A percentile compares a stretch with the other conserved stretches of the same genome.
Evolutionary conservation across 2,113 vertebrate species (phyloP).

Genomic region (Gambusia holbrooki): DNA sequence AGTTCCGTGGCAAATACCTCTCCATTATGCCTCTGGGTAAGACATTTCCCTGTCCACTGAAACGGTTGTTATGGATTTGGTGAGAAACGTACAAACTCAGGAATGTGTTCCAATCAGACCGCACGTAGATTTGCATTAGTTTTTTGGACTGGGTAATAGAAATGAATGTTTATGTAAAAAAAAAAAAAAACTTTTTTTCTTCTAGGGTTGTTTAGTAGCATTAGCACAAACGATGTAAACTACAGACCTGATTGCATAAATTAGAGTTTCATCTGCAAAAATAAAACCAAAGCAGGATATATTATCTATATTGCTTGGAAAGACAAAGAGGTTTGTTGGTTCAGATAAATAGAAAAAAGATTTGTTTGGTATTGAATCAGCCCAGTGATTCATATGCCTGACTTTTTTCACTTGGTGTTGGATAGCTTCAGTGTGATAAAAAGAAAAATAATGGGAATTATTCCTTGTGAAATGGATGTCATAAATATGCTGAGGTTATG

Average conservation of each 20-base stretch:
- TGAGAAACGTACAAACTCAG: not conserved
- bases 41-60: constrained; percentile 35
- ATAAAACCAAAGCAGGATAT: constrained; percentile 39
- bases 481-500: constrained; percentile 14
- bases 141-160: not conserved
- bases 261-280: constrained; percentile 27
- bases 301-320: constrained; percentile 25
- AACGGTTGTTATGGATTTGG: constrained; percentile 2
- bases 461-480: constrained; percentile 22
- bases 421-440: constrained; percentile 10
- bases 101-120: not conserved
- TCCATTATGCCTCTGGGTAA: constrained; percentile 98
- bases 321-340: constrained; percentile 25
- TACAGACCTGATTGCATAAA: constrained; percentile 15
- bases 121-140: not conserved
- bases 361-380: constrained; percentile 28
- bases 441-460: constrained; percentile 8
- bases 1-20: constrained; percentile 99
- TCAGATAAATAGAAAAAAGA: constrained; percentile 48
- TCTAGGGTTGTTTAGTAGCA: not conserved
- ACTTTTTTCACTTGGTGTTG: constrained; percentile 4
- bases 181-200: not conserved
- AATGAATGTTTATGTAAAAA: too few species aligned
- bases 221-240: not conserved
- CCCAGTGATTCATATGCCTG: constrained; percentile 24